Base-by-base conservation (phyloP, 2,888 invertebrate genomes). In the Leptopilina syphax region DNA sequence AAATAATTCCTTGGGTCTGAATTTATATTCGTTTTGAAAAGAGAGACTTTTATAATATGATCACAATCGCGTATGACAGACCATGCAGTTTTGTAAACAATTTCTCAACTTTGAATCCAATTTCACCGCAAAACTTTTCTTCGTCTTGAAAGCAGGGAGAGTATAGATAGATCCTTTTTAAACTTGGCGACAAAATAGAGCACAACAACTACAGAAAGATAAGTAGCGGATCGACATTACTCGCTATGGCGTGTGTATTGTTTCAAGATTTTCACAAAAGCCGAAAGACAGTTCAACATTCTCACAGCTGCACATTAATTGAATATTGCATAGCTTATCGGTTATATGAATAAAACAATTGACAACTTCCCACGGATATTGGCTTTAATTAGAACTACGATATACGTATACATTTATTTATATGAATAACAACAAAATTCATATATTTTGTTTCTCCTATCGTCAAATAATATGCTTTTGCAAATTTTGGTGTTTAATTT, bases 101-200 rank as follows among this genome's bases (percentile, higher is more conserved):
- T 73, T 57, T 73, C 57, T 54, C 13, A 73, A 73, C 73, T 73
- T 54, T 57, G 73, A 73, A 73, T 73, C n/a, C 73, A 73, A 73
- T 73, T 73, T 73, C 9, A 57, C 73, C 34, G 54, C 57, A 73
- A 57, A 73, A 73, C 24, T 73, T 73, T 73, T 57, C 57, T 57
- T 41, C 73, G 34, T 57, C 57, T 57, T 54, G 34, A 41, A 57
- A 50, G 57, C 34, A 73, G 73, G 73, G 34, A 34, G n/a, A 50
- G 44, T 44, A 50, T 10, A 50, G 27, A 57, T 34, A 54, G 57
- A 73, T 73, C 54, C 73, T 57, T 57, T 57, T 41, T 57, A 57
- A 73, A 73, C 54, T 73, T 73, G 3, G 12, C n/a, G 34, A 73
- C 34, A 27, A 34, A 73, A 54, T 27, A 73, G 73, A 57, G 54